Conservation (phyloP, 2,113 vertebrate genomes). For the Oophaga pumilio region DNA sequence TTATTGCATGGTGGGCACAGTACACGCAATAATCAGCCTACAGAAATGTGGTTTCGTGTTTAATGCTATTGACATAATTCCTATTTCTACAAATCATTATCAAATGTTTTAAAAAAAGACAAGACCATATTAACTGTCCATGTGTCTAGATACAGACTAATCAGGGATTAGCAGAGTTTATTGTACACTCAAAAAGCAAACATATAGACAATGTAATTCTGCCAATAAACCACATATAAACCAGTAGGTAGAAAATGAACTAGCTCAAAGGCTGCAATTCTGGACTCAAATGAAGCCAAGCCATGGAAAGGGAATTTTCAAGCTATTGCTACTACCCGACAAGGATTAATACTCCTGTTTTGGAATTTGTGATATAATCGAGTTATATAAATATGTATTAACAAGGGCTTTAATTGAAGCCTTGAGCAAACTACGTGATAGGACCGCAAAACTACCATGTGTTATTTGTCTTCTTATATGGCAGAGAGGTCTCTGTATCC, state of each 20-base stretch:
- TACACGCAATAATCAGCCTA: not conserved
- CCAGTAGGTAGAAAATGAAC: not conserved
- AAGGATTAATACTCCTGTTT: not conserved
- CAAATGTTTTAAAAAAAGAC: slow-evolving; percentile 11
- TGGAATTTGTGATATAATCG: not conserved
- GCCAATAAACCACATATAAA: not conserved
- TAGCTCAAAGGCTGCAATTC: not conserved
- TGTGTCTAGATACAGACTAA: not conserved
- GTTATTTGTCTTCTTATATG: too few relatives aligned
- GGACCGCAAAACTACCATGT: too few relatives aligned
- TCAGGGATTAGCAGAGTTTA: not conserved
- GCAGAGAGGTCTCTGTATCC: too few relatives aligned
- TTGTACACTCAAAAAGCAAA: not conserved
- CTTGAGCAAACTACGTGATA: too few relatives aligned
- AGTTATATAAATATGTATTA: too few relatives aligned
- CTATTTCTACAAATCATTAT: slow-evolving; percentile 19
- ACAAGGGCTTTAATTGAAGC: too few relatives aligned
- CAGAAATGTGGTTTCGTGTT: slow-evolving; percentile 1
- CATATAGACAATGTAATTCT: not conserved
- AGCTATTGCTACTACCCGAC: too few relatives aligned
- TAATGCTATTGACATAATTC: slow-evolving; percentile 23
- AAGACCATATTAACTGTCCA: not conserved
- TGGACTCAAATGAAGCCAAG: not conserved
- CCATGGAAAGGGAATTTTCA: not conserved
- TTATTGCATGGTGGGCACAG: slow-evolving; percentile 29